These are phyloP conservation scores for Limosa lapponica DNA, from an alignment of 2,797 vertebrate species.

Conservation along the genomic window DNA sequence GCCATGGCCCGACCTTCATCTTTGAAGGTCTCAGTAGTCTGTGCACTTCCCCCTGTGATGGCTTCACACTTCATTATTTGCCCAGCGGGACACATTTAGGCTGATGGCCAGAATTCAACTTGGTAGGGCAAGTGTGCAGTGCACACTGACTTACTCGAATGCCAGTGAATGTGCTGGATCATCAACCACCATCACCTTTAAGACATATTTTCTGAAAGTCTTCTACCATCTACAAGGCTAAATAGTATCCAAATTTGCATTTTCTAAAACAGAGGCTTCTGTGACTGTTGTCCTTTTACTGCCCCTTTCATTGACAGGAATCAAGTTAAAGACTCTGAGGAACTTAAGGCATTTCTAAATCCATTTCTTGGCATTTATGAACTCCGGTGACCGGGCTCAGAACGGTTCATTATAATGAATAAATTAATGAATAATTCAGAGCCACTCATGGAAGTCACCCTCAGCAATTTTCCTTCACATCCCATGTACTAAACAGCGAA, in stretches of 20 bases:
- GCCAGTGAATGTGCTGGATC: background rate
- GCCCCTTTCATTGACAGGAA: background rate
- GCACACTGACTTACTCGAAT: background rate
- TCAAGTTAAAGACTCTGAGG: background rate
- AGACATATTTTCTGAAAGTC: background rate
- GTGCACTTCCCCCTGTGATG: background rate
- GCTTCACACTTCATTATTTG: background rate
- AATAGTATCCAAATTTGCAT: background rate
- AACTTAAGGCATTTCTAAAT: background rate
- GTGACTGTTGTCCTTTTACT: background rate
- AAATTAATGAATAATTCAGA: constrained; percentile 61
- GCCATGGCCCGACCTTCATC: background rate
- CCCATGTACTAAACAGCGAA: background rate
- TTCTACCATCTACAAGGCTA: background rate
- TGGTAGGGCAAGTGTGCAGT: background rate
- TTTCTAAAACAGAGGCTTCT: background rate
- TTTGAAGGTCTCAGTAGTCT: background rate
- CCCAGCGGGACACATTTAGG: background rate
- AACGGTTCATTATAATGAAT: background rate
- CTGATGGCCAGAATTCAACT: background rate
- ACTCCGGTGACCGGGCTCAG: background rate
- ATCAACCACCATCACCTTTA: background rate
- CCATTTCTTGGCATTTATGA: background rate
- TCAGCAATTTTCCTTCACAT: constrained; percentile 7
- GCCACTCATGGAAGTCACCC: background rate